Evolutionary conservation across 2,113 vertebrate species (phyloP), one percentile per base, ranked within the genome.

Genomic region (Aramus guarauna): DNA sequence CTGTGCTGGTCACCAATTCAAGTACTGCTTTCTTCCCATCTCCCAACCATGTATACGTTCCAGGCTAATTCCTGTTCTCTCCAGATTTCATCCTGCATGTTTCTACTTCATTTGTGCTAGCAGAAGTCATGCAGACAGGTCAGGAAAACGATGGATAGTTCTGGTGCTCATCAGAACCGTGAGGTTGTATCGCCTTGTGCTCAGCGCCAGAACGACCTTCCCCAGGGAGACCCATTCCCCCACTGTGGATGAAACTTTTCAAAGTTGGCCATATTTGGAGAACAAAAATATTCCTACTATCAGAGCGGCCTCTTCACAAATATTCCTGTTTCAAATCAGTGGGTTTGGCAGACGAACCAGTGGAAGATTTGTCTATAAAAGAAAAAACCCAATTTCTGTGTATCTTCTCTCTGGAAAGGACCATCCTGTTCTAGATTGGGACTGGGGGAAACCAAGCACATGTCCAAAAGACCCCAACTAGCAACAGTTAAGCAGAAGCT

Each of bases 321-420:
- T 6, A 52, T 34, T 96, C 67, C 93, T 58, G 36, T 36, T 92
- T 63, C 84, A 41, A 79, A 74, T 47, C 93, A 77, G 37, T 1
- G 32, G 14, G 8, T 45, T 34, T 88, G 52, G 72, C 88, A 87
- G 80, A 34, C 68, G 69, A 72, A 68, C 0, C 0, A 39, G n/a
- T 2, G 22, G 36, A 79, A 87, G 21, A 58, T 14, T 12, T 22
- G 17, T 39, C 11, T 12, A 26, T 32, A 76, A 75, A 60, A 74
- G 1, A 12, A 50, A 37, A 26, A 1, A 0, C 1, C 7, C 16
- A 1, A 34, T 85, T 88, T 88, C 53, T 76, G 27, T 6, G 36
- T 23, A 39, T 66, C 53, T 82, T 68, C 48, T 79, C 17, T 2
- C 0, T 45, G 78, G 62, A 34, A 72, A 88, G 82, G 78, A 76